A percentile compares a stretch with the other conserved stretches of the same genome.
Evolutionary conservation across 2,797 vertebrate genomes (phyloP).

Genomic region (Odontamblyopus lacepedii): DNA sequence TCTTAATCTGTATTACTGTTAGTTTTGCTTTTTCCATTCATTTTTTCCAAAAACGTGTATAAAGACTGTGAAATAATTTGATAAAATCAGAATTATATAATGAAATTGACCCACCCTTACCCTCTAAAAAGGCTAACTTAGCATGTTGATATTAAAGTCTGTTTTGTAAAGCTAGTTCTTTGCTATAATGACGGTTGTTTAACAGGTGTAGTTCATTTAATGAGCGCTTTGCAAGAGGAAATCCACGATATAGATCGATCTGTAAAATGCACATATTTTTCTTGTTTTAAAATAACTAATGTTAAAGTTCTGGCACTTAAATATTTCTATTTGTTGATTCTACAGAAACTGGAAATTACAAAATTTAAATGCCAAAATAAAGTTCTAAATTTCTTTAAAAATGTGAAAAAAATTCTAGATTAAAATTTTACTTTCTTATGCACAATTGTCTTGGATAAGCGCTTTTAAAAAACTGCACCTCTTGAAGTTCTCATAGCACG

Average conservation of each 20-base stretch:
- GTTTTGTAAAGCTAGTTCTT: constrained; percentile 5
- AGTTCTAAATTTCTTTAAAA: neutral
- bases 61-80: neutral
- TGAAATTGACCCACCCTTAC: neutral
- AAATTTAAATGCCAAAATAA: neutral
- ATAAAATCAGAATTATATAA: neutral
- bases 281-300: neutral
- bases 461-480: constrained; percentile 6
- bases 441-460: neutral
- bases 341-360: neutral
- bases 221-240: neutral
- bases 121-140: constrained; percentile 2
- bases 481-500: neutral
- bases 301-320: neutral
- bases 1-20: neutral
- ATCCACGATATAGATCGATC: neutral
- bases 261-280: neutral
- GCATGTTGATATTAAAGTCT: constrained; percentile 3
- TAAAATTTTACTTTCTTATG: neutral
- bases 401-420: neutral
- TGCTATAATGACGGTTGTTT: neutral
- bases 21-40: neutral
- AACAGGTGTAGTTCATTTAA: neutral
- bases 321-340: neutral
- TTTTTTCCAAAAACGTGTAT: neutral